Evolutionary conservation across 2,797 vertebrate species (phyloP), one percentile per base, ranked within the genome.

Genomic region (Sebastes glaucus): DNA sequence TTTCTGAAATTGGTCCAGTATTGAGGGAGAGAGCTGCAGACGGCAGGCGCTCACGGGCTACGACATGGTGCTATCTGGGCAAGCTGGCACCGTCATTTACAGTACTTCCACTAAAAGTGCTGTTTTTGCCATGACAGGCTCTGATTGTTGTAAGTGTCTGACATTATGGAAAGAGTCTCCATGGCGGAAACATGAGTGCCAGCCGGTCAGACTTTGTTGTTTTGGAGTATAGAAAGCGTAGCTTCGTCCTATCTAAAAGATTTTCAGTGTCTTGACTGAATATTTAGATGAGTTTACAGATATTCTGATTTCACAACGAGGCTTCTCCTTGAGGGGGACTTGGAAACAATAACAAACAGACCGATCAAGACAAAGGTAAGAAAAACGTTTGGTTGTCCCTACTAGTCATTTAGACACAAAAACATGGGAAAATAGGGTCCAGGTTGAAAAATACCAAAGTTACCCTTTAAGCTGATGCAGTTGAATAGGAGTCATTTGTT

Each of bases 401-500:
- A 49, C 1, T 22, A 53, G 52, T 53, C 52, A 53, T 2, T 53
- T 53, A 5, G 16, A 22, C 52, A 11, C 8, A 53, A 53, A 53
- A 53, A 53, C 52, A 53, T 53, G 52, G 46, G 18, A 49, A 49
- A 49, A 49, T 49, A 20, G 42, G 42, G 16, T 49, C 18, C 18
- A 20, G 16, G 7, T 49, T 49, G 46, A 49, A 49, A 49, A 49
- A 49, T 49, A 20, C 46, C 46, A 49, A 49, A 20, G 16, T 49
- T 20, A 20, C 7, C 18, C 18, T 49, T 49, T 49, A 49, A 49
- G n/a, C 71, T 57, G 60, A 61, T 56, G 61, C 46, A 52, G 8
- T 5, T 64, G 55, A 80, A 70, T 8, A 67, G 27, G 35, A 66
- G 76, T 77, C 30, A 22, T 77, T 59, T 27, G 61, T 79, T 74